These are phyloP conservation scores for Prunella strophiata DNA, from an alignment of 2,797 vertebrate genomes.

Conservation along the genomic window DNA sequence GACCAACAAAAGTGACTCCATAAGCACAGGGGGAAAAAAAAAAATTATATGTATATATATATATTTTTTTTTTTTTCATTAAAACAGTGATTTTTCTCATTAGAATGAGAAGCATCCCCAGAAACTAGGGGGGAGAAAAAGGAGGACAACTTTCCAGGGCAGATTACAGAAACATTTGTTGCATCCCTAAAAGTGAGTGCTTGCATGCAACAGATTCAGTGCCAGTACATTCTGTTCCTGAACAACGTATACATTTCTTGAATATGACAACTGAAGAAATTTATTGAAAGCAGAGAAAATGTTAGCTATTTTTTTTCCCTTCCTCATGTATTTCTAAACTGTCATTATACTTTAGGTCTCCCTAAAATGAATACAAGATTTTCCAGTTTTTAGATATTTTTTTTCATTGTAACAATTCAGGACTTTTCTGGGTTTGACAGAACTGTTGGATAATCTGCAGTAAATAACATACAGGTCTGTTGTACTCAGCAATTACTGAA, in stretches of 20 bases:
- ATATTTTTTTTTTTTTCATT: background rate
- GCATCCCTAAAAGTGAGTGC: conserved; percentile 31
- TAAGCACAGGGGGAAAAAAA: background rate
- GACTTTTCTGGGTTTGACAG: background rate
- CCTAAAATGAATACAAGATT: background rate
- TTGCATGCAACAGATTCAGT: conserved; percentile 32
- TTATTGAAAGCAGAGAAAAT: conserved; percentile 58
- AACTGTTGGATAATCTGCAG: background rate
- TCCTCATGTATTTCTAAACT: background rate
- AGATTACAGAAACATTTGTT: conserved; percentile 46
- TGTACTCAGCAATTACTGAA: background rate
- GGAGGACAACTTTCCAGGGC: background rate
- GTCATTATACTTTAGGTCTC: background rate
- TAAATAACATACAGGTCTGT: background rate
- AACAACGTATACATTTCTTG: conserved; percentile 55
- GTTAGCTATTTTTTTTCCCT: conserved; percentile 7
- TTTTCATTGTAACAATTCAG: background rate
- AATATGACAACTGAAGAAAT: conserved; percentile 39
- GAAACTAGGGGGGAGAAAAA: background rate
- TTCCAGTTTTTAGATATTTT: background rate
- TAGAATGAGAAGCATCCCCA: background rate
- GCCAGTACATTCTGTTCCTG: conserved; percentile 68
- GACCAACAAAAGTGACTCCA: background rate
- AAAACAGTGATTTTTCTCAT: background rate
- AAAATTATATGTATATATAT: too few relatives aligned